A percentile compares a stretch with the other conserved stretches of the same genome.
Conservation (phyloP, 2,113 vertebrate genomes). For the Perca flavescens region DNA sequence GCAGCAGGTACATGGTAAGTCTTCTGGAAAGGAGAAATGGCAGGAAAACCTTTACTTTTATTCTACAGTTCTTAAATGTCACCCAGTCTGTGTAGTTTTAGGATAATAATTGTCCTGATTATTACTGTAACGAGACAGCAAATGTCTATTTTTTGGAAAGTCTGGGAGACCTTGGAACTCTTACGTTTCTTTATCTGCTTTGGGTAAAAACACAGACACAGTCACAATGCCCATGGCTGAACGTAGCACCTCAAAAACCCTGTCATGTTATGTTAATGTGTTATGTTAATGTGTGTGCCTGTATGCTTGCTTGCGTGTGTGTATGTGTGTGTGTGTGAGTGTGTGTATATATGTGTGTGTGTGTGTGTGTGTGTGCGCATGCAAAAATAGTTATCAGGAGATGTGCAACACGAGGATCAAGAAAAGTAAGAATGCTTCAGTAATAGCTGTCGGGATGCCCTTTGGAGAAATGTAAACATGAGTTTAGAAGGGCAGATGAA, state of each 20-base stretch:
- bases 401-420: not conserved
- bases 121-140: constrained; percentile 23
- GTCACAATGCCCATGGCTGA: not conserved
- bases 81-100: constrained; percentile 25
- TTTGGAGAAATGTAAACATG: not conserved
- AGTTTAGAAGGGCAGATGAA: not conserved
- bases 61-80: constrained; percentile 54
- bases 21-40: constrained; percentile 38
- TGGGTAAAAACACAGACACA: constrained; percentile 19
- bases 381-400: not conserved
- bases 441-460: not conserved
- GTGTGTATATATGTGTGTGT: not conserved
- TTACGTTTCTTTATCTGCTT: constrained; percentile 19
- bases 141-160: constrained; percentile 24
- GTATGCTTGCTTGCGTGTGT: not conserved
- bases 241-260: not conserved
- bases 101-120: constrained; percentile 39
- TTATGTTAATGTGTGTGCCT: not conserved
- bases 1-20: constrained; percentile 20
- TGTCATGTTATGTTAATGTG: constrained; percentile 1
- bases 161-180: constrained; percentile 31
- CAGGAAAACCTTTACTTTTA: constrained; percentile 32
- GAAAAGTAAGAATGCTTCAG: not conserved
- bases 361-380: not conserved
- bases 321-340: not conserved